Evolutionary conservation across 2,113 vertebrate genomes (phyloP).

Genomic region (Mustela nigripes): DNA sequence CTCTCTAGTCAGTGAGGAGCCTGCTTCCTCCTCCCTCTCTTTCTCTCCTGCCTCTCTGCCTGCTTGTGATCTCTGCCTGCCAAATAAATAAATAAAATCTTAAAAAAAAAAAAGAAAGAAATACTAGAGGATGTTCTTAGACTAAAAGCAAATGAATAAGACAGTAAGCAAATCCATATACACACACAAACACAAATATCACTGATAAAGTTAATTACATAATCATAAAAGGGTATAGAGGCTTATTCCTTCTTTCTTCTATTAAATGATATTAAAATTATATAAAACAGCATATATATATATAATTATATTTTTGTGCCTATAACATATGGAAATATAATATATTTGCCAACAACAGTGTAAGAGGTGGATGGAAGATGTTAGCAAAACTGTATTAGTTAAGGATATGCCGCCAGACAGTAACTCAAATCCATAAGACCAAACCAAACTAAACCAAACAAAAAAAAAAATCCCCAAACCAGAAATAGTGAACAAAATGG

Average conservation of each 20-base stretch:
- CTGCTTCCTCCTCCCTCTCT: no score
- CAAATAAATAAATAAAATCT: no score
- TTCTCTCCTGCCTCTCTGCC: no score
- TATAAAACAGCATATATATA: neutral
- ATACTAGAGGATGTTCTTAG: neutral
- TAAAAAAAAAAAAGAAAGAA: neutral
- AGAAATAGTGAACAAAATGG: conserved; percentile 16
- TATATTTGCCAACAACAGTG: neutral
- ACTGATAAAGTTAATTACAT: neutral
- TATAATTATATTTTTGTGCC: neutral
- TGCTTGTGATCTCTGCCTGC: no score
- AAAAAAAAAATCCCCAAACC: no score
- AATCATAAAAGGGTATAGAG: conserved; percentile 15
- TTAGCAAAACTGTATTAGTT: neutral
- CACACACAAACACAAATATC: neutral
- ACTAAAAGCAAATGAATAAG: neutral
- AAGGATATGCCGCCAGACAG: conserved; percentile 12
- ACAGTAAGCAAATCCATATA: neutral
- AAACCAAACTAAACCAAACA: neutral
- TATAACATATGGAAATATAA: neutral
- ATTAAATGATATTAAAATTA: neutral
- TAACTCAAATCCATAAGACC: neutral
- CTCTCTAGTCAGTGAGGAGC: no score
- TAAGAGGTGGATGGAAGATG: neutral
- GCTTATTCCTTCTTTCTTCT: neutral